phyloP scores from a whole-genome alignment of 2,113 vertebrate species.

The Chelonoidis abingdonii region DNA sequence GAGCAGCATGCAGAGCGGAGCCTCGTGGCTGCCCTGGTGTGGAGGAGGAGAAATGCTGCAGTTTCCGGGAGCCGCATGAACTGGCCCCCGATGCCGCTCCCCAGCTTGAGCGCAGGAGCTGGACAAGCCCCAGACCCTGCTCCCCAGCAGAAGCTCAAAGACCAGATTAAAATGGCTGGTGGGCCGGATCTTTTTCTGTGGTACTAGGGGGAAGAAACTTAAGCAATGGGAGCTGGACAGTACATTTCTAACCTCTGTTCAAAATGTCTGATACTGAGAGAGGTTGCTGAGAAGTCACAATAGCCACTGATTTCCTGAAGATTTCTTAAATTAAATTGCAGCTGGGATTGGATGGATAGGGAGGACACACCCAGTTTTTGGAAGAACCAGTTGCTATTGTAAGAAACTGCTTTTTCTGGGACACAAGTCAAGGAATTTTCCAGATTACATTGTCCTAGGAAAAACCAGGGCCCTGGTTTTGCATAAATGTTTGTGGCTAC shows the following conservation, averaged over 20 bases:
- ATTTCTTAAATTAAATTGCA: neutral
- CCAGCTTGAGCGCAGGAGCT: too few species aligned
- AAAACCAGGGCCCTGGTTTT: neutral
- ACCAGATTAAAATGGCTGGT: too few species aligned
- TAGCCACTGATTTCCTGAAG: neutral
- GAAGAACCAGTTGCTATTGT: neutral
- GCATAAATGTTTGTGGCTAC: rapidly evolving
- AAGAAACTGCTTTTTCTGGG: neutral
- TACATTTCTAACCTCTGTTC: neutral
- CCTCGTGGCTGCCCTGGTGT: too few species aligned
- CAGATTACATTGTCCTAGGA: neutral
- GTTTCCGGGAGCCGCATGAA: too few species aligned
- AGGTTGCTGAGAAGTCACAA: neutral
- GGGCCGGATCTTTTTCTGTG: too few species aligned
- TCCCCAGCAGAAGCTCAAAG: too few species aligned
- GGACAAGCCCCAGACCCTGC: too few species aligned
- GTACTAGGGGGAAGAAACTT: neutral
- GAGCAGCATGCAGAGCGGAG: too few species aligned
- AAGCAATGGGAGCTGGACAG: neutral
- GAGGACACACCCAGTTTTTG: neutral
- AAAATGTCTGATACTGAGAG: neutral
- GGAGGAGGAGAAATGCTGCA: too few species aligned
- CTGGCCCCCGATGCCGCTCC: too few species aligned
- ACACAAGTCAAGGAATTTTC: neutral
- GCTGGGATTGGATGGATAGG: neutral